Conservation (phyloP, 2,888 invertebrate genomes). For the Phoronis australis region DNA sequence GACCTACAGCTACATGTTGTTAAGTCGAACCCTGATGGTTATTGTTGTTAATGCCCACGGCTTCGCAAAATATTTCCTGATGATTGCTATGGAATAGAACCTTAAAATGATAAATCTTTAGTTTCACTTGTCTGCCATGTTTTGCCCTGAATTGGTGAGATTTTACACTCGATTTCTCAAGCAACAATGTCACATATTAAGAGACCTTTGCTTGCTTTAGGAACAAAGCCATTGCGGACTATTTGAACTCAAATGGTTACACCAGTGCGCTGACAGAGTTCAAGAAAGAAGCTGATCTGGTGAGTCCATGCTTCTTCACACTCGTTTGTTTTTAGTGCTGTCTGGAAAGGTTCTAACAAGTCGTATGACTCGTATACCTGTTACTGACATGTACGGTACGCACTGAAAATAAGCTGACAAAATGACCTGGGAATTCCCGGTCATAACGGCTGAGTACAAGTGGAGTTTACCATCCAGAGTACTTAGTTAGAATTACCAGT, state of each 20-base stretch:
- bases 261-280: constrained; percentile 92
- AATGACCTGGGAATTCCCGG: too few species aligned
- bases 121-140: too few species aligned
- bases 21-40: not conserved
- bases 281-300: constrained; percentile 94
- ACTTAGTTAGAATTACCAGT: too few species aligned
- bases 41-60: not conserved
- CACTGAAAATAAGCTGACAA: too few species aligned
- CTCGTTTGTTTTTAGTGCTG: not conserved
- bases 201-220: constrained; percentile 58
- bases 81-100: not conserved
- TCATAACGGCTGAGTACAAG: too few species aligned
- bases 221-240: constrained; percentile 99
- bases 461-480: too few species aligned
- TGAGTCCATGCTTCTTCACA: constrained; percentile 24
- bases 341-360: too few species aligned
- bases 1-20: not conserved
- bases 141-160: too few species aligned
- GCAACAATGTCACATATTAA: not conserved
- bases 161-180: too few species aligned
- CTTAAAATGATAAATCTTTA: not conserved
- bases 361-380: too few species aligned
- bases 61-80: not conserved
- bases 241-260: constrained; percentile 91
- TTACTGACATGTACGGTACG: too few species aligned